Conservation (phyloP, 1,140 invertebrate genomes). For the Drosophila melanica region DNA sequence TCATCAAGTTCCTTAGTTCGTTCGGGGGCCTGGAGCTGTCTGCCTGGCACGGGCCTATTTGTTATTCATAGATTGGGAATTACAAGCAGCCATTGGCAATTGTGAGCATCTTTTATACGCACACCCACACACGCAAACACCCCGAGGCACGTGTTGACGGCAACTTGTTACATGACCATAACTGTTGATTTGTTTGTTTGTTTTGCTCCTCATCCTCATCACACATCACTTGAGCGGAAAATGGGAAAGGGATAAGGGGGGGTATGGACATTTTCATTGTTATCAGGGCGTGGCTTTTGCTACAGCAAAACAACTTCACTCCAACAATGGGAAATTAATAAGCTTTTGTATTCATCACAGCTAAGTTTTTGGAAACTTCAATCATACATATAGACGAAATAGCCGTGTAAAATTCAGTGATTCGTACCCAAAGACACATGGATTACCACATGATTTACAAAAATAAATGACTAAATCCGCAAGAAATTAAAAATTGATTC, state of each 20-base stretch:
- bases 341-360: background rate
- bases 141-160: conserved; percentile 61
- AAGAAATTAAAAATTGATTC: too few species aligned
- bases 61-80: conserved; percentile 82
- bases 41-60: conserved; percentile 64
- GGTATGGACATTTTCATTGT: background rate
- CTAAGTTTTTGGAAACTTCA: too few species aligned
- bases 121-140: conserved; percentile 24
- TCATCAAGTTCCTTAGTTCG: conserved; percentile 45
- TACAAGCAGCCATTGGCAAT: conserved; percentile 79
- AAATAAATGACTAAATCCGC: too few species aligned
- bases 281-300: background rate
- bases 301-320: background rate
- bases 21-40: conserved; percentile 42
- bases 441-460: too few species aligned
- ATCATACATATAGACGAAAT: too few species aligned
- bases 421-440: too few species aligned
- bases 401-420: too few species aligned
- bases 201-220: conserved; percentile 13
- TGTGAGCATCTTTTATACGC: conserved; percentile 66
- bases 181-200: conserved; percentile 69
- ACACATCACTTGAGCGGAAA: conserved; percentile 13
- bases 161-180: conserved; percentile 64
- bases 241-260: background rate
- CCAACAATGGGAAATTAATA: background rate